Evolutionary conservation across 2,888 invertebrate genomes (phyloP).

Genomic region (Chloromyia formosa): DNA sequence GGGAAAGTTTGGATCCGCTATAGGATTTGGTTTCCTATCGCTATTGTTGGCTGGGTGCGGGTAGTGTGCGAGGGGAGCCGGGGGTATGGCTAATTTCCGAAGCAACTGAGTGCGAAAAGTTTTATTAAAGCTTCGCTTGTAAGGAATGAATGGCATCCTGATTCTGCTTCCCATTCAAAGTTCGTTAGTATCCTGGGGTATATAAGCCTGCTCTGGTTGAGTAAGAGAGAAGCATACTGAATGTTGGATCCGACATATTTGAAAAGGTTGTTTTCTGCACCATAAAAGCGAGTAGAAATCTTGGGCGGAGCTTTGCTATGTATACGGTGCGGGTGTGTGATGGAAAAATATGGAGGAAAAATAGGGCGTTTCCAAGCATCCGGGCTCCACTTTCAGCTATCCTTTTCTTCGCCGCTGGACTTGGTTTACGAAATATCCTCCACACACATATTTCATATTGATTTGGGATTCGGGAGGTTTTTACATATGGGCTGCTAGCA

Average conservation of each 20-base stretch:
- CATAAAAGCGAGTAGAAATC: conserved; percentile 16
- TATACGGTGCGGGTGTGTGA: neutral
- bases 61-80: no score
- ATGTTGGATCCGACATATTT: conserved; percentile 44
- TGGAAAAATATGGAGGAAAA: conserved; percentile 34
- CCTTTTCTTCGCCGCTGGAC: neutral
- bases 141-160: conserved; percentile 8
- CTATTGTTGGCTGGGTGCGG: neutral
- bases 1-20: conserved; percentile 1
- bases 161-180: neutral
- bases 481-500: conserved; percentile 16
- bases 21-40: conserved; percentile 2
- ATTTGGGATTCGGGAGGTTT: conserved; percentile 16
- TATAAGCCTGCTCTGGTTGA: conserved; percentile 1
- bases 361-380: conserved; percentile 11
- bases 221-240: conserved; percentile 47
- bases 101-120: conserved; percentile 40
- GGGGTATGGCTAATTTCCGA: conserved; percentile 1
- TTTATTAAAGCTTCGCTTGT: conserved; percentile 46
- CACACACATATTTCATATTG: conserved; percentile 12
- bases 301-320: conserved; percentile 35
- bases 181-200: neutral
- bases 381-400: neutral
- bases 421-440: no score
- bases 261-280: conserved; percentile 24